phyloP scores from a whole-genome alignment of 2,113 vertebrate genomes.

The Ailurus styani region DNA sequence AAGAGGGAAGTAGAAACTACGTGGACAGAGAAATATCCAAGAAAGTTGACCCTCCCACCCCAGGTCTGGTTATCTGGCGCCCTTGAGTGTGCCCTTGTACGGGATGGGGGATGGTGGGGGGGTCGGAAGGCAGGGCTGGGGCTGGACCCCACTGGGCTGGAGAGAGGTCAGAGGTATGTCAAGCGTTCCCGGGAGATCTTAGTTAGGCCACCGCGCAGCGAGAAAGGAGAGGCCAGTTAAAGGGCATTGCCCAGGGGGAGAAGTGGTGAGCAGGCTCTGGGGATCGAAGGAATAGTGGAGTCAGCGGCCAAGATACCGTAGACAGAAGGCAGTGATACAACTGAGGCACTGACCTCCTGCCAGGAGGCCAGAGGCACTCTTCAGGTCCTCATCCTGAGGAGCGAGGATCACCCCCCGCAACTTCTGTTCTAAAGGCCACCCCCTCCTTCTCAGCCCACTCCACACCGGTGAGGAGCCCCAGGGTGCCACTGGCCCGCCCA shows the following conservation, averaged over 20 bases:
- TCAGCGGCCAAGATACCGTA: fast-evolving
- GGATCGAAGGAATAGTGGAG: fast-evolving
- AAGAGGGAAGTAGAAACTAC: background rate
- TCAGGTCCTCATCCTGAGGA: fast-evolving
- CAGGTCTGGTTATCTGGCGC: no score
- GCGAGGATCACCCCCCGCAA: fast-evolving
- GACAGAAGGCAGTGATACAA: fast-evolving
- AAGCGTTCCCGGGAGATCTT: background rate
- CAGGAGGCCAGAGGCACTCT: background rate
- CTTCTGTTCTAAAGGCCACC: fast-evolving
- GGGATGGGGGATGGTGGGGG: no score
- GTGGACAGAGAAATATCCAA: background rate
- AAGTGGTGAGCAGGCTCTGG: fast-evolving
- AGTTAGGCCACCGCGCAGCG: fast-evolving
- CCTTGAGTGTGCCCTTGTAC: background rate
- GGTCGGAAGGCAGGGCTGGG: background rate
- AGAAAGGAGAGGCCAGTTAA: background rate
- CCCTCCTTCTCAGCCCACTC: fast-evolving
- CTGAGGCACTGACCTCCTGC: fast-evolving
- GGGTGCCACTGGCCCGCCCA: background rate
- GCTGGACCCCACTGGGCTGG: fast-evolving
- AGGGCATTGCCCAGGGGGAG: background rate
- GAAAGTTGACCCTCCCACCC: no score
- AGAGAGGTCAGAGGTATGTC: background rate
- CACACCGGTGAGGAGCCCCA: fast-evolving